Base-by-base conservation (phyloP, 1,140 invertebrate species). In the Ectropis grisescens region DNA sequence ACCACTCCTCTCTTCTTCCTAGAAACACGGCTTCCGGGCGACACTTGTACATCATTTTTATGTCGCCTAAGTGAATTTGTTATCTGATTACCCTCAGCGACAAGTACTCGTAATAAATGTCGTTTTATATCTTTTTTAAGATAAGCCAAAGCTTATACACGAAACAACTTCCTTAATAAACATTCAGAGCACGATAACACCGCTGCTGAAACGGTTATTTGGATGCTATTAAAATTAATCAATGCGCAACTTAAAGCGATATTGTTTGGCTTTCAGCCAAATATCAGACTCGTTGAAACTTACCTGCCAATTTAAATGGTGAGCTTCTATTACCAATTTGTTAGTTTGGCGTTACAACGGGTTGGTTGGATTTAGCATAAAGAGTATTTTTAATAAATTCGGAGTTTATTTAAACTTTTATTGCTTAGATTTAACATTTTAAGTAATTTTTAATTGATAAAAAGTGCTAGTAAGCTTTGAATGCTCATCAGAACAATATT, bases 21-120 rank as follows among this genome's bases (percentile, higher is more conserved):
- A 3, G 38, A 39, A 39, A 37, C 9, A 37, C 28, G 25, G 13
- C 37, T 14, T 24, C 31, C 24, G 10, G 15, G 27, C 13, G 28
- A 36, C 29, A 33, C 27, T 39, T 37, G 33, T 54, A 55, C 42
- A 39, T 51, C 47, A 58, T 56, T 55, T 49, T 52, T 59, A 47
- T 49, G 41, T 22, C 41, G 19, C 43, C 29, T 46, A 47, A 51
- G 40, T 59, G 48, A 56, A 52, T 52, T 46, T 46, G 41, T 56
- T 56, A 56, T 59, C 48, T 52, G 40, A 50, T 55, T 45, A 40
- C 29, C 28, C 47, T 48, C 28, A 26, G 42, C 37, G 19, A 48
- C 34, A 56, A 56, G 50, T 45, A 47, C 43, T 40, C 32, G 42
- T 47, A 53, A 50, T 54, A 58, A 53, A 50, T 26, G 35, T 45